phyloP scores from a whole-genome alignment of 1,140 invertebrate genomes.

The Aplysia californica region DNA sequence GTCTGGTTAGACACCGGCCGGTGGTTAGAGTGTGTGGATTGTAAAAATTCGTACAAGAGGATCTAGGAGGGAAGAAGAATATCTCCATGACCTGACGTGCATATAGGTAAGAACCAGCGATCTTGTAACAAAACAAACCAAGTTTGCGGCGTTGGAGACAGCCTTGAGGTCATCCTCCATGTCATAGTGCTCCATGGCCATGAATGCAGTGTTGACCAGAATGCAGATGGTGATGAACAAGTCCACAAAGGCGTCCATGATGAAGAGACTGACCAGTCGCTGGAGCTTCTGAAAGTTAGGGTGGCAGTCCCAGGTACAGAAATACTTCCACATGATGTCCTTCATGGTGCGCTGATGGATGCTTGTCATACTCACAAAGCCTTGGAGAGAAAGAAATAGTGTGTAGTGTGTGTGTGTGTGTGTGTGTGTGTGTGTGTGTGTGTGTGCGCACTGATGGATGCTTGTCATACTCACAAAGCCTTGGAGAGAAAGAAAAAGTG shows the following conservation, averaged over 20 bases:
- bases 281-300: slow-evolving; percentile 90
- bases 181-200: slow-evolving; percentile 96
- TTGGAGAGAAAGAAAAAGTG: slow-evolving; percentile 22
- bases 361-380: slow-evolving; percentile 46
- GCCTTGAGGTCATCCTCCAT: slow-evolving; percentile 76
- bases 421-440: too few relatives aligned
- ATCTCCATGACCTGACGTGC: too few relatives aligned
- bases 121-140: too few relatives aligned
- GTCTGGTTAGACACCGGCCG: too few relatives aligned
- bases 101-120: too few relatives aligned
- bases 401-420: too few relatives aligned
- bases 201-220: slow-evolving; percentile 97
- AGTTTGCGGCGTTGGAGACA: slow-evolving; percentile 91
- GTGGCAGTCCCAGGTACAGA: slow-evolving; percentile 98
- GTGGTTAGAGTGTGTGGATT: too few relatives aligned
- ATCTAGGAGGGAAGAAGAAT: too few relatives aligned
- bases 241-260: slow-evolving; percentile 98
- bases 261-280: slow-evolving; percentile 88
- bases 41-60: too few relatives aligned
- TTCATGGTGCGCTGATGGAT: slow-evolving; percentile 52
- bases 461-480: slow-evolving; percentile 48
- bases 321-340: slow-evolving; percentile 79
- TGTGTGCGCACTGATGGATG: slow-evolving; percentile 49
- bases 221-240: slow-evolving; percentile 98
- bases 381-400: slow-evolving; percentile 32